Evolutionary conservation across 2,113 vertebrate genomes (phyloP), one percentile per base, ranked within the genome.

Genomic region (Pluvialis apricaria): DNA sequence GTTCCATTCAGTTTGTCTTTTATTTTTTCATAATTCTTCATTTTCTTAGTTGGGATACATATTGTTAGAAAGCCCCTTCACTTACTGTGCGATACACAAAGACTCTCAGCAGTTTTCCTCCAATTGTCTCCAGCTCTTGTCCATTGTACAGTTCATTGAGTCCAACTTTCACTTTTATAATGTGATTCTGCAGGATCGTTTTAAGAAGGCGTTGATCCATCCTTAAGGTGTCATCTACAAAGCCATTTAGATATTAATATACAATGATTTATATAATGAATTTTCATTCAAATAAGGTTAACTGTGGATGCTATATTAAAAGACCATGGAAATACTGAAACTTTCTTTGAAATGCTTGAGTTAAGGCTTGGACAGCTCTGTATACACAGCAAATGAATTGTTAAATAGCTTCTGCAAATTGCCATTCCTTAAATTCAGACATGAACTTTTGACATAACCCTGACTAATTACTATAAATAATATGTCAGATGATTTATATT

Each of bases 1-100:
- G 3, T 17, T 91, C 90, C 22, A 44, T 69, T 89, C 54, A 86
- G 1, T 87, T 90, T 79, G 4, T 26, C 14, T 84, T 78, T 29
- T 40, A 15, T 44, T 70, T 4, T 42, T 61, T 70, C 24, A 32
- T 10, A 12, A 36, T 5, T 76, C 5, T 54, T 42, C 4, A 11
- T 49, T 78, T 93, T 72, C 10, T 8, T 19, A 36, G 29, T 5
- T 49, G 55, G 25, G 20, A 77, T 68, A 57, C 3, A 42, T 32
- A n/a, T 24, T 24, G 10, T 70, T 51, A 79, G 49, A 82, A 90
- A 73, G 32, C 34, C 18, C 40, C 10, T 93, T 83, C 31, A 98
- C 99, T 98, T 96, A 99, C 99, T 34, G 99, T 99, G 73, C 99
- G 99, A 91, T 99, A 99, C 47, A 99, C 98, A 25, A 99, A 99